Evolutionary conservation across 2,113 vertebrate genomes (phyloP).

Genomic region (Anarhynchus alexandrinus): DNA sequence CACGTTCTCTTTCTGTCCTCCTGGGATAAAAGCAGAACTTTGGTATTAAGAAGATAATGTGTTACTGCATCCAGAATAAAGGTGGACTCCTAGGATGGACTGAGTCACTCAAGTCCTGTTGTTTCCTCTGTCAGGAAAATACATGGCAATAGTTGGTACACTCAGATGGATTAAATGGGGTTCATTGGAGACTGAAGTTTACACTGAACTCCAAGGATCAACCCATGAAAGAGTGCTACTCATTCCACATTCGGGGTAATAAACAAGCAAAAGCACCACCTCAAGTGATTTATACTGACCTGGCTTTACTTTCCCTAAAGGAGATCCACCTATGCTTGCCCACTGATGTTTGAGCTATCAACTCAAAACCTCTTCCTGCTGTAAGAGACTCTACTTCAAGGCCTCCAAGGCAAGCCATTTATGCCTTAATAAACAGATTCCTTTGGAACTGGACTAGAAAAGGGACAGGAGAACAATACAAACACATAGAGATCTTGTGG

Average conservation of each 20-base stretch:
- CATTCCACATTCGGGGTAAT: neutral
- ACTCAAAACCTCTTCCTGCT: neutral
- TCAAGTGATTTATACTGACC: neutral
- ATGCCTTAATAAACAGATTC: no score
- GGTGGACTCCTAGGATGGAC: neutral
- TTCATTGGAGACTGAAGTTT: neutral
- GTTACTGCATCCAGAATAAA: neutral
- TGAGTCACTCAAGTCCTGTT: neutral
- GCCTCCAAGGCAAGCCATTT: neutral
- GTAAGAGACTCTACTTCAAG: neutral
- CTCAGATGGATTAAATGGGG: neutral
- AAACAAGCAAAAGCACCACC: neutral
- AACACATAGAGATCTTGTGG: neutral
- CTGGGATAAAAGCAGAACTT: neutral
- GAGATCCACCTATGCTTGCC: neutral
- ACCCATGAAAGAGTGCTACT: neutral
- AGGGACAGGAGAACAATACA: neutral
- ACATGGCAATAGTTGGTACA: neutral
- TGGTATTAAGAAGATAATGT: neutral
- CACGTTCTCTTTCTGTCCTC: neutral
- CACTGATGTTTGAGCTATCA: neutral
- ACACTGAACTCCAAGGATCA: neutral
- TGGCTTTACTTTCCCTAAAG: neutral
- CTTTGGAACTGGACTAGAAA: neutral
- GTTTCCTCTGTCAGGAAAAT: neutral